Percentiles rank a stretch among this genome's conserved stretches.
phyloP scores from a whole-genome alignment of 2,888 invertebrate genomes.

The Nymphalis urticae region DNA sequence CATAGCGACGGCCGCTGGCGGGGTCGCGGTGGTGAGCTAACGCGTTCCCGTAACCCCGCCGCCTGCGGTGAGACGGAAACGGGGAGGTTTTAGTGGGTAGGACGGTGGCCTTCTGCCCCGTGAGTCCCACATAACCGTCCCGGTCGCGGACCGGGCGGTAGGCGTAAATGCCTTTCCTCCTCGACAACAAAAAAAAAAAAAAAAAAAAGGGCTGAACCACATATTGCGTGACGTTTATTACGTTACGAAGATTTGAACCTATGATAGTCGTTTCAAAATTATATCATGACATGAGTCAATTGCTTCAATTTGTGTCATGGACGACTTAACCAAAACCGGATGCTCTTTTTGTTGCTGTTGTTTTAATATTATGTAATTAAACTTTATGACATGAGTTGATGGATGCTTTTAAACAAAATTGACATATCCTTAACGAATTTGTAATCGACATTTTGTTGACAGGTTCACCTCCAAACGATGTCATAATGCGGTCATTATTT shows the following conservation, averaged over 20 bases:
- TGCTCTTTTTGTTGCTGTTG: slow-evolving; percentile 20
- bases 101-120: no score
- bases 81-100: no score
- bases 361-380: slow-evolving; percentile 24
- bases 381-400: slow-evolving; percentile 1
- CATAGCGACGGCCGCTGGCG: no score
- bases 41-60: no score
- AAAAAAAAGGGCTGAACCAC: neutral
- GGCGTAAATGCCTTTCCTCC: no score
- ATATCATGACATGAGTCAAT: slow-evolving; percentile 33
- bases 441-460: slow-evolving; percentile 5
- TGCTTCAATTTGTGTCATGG: slow-evolving; percentile 33
- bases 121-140: no score
- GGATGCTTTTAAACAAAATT: slow-evolving; percentile 4
- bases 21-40: no score
- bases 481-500: neutral
- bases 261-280: slow-evolving; percentile 31
- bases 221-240: slow-evolving; percentile 17
- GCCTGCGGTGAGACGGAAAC: no score
- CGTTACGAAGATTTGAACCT: slow-evolving; percentile 25
- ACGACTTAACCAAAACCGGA: slow-evolving; percentile 29
- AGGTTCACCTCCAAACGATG: neutral
- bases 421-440: slow-evolving; percentile 6
- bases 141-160: no score
- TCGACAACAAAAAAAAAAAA: no score